Base-by-base conservation (phyloP, 2,797 vertebrate genomes). In the Eurystomus glaucurus region DNA sequence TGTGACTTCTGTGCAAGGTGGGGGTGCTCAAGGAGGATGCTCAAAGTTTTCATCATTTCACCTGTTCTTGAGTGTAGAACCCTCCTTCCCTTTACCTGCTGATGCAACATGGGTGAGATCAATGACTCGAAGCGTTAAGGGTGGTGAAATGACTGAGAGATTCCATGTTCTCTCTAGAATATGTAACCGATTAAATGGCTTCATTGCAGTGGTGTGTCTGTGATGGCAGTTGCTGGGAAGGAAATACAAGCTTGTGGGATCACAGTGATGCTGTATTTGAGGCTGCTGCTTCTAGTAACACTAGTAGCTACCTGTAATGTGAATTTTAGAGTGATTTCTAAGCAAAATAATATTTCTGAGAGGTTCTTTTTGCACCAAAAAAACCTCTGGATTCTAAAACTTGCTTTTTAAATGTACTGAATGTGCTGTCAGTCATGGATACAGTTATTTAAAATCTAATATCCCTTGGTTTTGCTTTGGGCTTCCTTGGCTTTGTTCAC, bases 211-310 rank as follows among this genome's bases (percentile, higher is more conserved):
- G 33, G 31, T n/a, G 25, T 35, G 29, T 92, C 55, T 90, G 31
- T 37, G 35, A 39, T 50, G 33, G 46, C n/a, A 69, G 41, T 93
- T 95, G 13, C 21, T 88, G 58, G 46, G 72, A 55, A 82, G 46
- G 72, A 55, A 82, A 50, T 29, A 33, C 22, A 77, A 50, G 43
- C 26, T 79, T 2, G 0, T 13, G 28, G 25, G 78, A 66, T 58
- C 39, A 39, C 33, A 31, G 2, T 48, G 35, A 11, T 83, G 25
- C 45, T 62, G 13, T 35, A 22, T 81, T 90, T 88, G 88, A 91
- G 88, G 46, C 79, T 85, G 23, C 80, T 90, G 76, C 80, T 86
- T 94, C 35, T 91, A 35, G 11, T 86, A 82, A 58, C 14, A n/a
- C 16, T 60, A 57, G 70, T 39, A 66, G 39, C 35, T 64, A 51